Conservation (phyloP, 2,888 invertebrate species). For the Lamellibrachia satsuma region DNA sequence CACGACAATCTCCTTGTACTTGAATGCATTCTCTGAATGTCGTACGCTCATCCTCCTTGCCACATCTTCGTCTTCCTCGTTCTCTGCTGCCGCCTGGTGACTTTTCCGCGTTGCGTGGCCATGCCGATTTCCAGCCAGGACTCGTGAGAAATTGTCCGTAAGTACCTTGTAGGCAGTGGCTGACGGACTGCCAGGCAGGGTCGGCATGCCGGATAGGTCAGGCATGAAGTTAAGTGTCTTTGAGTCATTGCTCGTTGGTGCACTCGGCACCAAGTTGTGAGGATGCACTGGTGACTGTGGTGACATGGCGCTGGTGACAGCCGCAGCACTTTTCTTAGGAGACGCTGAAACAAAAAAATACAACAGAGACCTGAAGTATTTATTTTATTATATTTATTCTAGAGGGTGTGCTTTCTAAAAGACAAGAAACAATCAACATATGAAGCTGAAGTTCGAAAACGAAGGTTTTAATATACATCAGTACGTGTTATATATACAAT, state of each 20-base stretch:
- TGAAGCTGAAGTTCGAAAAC: background rate
- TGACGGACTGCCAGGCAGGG: constrained; percentile 55
- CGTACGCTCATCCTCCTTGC: constrained; percentile 62
- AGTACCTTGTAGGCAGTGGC: constrained; percentile 55
- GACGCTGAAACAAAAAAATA: background rate
- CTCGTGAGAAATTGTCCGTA: constrained; percentile 51
- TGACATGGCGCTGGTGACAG: constrained; percentile 1
- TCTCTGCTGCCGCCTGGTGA: background rate
- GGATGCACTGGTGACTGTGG: background rate
- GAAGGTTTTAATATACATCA: background rate
- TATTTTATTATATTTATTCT: background rate
- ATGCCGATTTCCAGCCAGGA: constrained; percentile 39
- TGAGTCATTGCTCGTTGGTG: background rate
- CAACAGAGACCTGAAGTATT: background rate
- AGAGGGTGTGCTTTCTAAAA: background rate
- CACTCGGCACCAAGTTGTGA: constrained; percentile 1
- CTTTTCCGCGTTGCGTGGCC: constrained; percentile 27
- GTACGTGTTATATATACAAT: background rate
- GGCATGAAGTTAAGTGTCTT: constrained; percentile 22
- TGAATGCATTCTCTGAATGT: constrained; percentile 64
- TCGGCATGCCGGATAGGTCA: constrained; percentile 40
- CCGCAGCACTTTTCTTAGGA: background rate
- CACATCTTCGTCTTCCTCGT: constrained; percentile 46
- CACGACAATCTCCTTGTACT: constrained; percentile 70
- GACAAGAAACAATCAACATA: background rate